Conservation (phyloP, 2,888 invertebrate species). For the Caenorhabditis sp. region DNA sequence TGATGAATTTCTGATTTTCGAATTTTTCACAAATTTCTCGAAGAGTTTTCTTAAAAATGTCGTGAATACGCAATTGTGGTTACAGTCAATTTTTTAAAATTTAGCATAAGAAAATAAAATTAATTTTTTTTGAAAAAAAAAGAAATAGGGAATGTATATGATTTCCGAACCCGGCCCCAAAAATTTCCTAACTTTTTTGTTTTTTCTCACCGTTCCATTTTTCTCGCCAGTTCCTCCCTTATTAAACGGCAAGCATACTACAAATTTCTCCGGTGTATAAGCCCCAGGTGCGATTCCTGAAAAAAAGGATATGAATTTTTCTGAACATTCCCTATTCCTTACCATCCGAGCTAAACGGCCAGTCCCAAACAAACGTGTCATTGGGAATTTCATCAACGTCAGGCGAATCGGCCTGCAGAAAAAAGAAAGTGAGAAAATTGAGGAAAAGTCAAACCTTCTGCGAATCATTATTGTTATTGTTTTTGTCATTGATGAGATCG, state of each 20-base stretch:
- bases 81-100: too few species aligned
- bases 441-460: constrained; percentile 8
- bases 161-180: too few species aligned
- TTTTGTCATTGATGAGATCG: constrained; percentile 49
- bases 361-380: constrained; percentile 62
- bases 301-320: constrained; percentile 8
- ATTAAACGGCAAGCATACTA: constrained; percentile 65
- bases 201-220: constrained; percentile 58
- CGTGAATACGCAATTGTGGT: too few species aligned
- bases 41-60: too few species aligned
- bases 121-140: too few species aligned
- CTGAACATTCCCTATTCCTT: too few species aligned
- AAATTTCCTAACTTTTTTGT: too few species aligned
- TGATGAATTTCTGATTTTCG: too few species aligned
- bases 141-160: too few species aligned
- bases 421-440: not conserved
- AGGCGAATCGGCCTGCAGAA: not conserved
- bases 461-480: too few species aligned
- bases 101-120: too few species aligned
- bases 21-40: too few species aligned
- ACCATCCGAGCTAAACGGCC: constrained; percentile 67
- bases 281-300: constrained; percentile 64
- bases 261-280: constrained; percentile 63
- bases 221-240: constrained; percentile 67
- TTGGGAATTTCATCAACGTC: constrained; percentile 23